These are phyloP conservation scores for Labeo rohita DNA, from an alignment of 2,113 vertebrate genomes.

Conservation along the genomic window DNA sequence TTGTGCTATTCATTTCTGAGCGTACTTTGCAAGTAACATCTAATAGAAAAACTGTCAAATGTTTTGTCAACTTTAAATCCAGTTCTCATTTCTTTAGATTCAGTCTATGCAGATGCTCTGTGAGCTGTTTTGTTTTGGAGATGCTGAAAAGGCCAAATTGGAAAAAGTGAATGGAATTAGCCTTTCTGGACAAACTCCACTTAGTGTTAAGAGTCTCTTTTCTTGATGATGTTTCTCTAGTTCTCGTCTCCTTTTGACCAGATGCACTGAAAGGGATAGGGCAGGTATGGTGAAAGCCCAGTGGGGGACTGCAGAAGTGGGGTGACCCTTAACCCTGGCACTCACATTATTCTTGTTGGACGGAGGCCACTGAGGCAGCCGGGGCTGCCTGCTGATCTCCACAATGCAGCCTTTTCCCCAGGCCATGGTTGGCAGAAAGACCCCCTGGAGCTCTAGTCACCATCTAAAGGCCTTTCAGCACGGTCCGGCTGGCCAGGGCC, in stretches of 20 bases:
- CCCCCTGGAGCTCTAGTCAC: conserved; percentile 81
- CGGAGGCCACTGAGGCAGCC: conserved; percentile 73
- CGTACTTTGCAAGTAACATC: neutral
- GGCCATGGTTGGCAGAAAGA: conserved; percentile 83
- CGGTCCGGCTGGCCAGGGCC: conserved; percentile 72
- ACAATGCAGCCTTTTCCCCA: conserved; percentile 83
- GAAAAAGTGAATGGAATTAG: conserved; percentile 62
- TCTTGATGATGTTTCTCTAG: conserved; percentile 58
- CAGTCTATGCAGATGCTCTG: neutral
- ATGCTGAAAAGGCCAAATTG: conserved; percentile 21
- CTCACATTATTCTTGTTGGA: conserved; percentile 59
- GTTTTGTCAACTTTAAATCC: conserved; percentile 12
- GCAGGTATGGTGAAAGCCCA: conserved; percentile 55
- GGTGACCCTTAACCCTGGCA: conserved; percentile 84
- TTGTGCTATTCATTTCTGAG: neutral
- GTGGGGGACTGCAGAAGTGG: conserved; percentile 60
- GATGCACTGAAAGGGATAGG: conserved; percentile 49
- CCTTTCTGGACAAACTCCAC: conserved; percentile 67
- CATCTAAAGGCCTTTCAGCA: conserved; percentile 85
- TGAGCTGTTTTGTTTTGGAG: neutral
- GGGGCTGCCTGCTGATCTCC: conserved; percentile 91
- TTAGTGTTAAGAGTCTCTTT: conserved; percentile 66
- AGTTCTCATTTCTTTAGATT: neutral
- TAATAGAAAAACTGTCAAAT: neutral
- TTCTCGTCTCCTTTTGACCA: conserved; percentile 40